A percentile compares a stretch with the other conserved stretches of the same genome.
phyloP scores from a whole-genome alignment of 2,797 vertebrate genomes.

The Sebastes taczanowskii region DNA sequence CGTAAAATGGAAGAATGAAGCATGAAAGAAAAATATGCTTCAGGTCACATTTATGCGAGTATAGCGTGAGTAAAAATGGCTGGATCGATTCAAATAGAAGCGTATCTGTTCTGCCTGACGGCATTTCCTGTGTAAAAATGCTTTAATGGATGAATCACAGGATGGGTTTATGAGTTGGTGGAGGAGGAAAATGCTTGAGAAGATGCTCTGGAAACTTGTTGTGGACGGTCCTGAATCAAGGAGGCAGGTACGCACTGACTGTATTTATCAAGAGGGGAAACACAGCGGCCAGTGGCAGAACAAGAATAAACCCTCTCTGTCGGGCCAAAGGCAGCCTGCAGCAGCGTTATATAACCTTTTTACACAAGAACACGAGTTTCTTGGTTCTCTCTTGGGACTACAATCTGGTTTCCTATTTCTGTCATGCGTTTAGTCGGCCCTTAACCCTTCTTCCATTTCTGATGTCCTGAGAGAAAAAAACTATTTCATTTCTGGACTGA shows the following conservation, averaged over 20 bases:
- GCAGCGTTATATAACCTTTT: slow-evolving; percentile 22
- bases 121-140: not conserved
- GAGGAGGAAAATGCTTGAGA: not conserved
- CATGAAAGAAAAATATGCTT: not conserved
- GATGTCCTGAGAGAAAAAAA: not conserved
- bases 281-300: not conserved
- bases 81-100: not conserved
- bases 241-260: not conserved
- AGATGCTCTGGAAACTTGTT: not conserved
- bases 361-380: slow-evolving; percentile 2
- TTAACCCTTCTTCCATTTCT: not conserved
- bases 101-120: not conserved
- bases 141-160: not conserved
- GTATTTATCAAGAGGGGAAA: not conserved
- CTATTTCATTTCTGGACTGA: not conserved
- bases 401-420: slow-evolving; percentile 28
- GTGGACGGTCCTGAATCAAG: not conserved
- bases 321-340: slow-evolving; percentile 2
- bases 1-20: not conserved
- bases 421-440: not conserved
- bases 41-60: not conserved
- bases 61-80: not conserved
- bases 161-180: not conserved
- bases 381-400: slow-evolving; percentile 1
- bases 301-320: slow-evolving; percentile 9